Conservation (phyloP, 1,140 invertebrate genomes). For the Cherax quadricarinatus region DNA sequence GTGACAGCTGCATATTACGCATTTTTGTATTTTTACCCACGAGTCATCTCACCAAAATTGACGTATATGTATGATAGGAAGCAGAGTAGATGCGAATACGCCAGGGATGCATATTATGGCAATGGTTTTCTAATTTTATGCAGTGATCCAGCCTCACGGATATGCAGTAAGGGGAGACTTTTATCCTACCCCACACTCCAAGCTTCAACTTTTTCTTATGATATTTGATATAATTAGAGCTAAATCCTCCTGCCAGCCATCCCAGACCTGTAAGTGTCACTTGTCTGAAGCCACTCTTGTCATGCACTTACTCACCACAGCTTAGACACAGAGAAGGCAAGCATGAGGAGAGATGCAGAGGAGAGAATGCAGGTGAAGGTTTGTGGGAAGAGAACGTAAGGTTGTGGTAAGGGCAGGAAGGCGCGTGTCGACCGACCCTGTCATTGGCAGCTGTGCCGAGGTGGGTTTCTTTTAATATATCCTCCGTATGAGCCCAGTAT, state of each 20-base stretch:
- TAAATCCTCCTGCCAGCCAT: too few species aligned
- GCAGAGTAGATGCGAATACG: neutral
- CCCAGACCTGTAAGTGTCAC: too few species aligned
- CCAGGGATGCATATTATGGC: constrained; percentile 12
- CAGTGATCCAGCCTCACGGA: constrained; percentile 56
- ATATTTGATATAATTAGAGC: neutral
- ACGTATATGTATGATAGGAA: neutral
- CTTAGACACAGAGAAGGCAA: neutral
- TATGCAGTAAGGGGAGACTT: constrained; percentile 65
- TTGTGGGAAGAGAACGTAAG: constrained; percentile 56
- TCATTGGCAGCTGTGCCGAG: constrained; percentile 46
- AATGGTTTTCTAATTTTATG: constrained; percentile 63
- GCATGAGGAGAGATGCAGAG: neutral
- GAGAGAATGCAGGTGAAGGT: constrained; percentile 43
- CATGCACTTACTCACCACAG: too few species aligned
- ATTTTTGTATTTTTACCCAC: too few species aligned
- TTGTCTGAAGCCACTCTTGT: too few species aligned
- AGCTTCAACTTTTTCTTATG: neutral
- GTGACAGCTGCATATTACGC: neutral
- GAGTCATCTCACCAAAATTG: too few species aligned
- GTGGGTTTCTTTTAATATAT: constrained; percentile 41
- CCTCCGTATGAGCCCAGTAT: constrained; percentile 15
- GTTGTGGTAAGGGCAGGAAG: constrained; percentile 28
- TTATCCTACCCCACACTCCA: neutral
- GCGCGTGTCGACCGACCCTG: constrained; percentile 40